Evolutionary conservation across 2,797 vertebrate genomes (phyloP).

Genomic region (Cyclopterus lumpus): DNA sequence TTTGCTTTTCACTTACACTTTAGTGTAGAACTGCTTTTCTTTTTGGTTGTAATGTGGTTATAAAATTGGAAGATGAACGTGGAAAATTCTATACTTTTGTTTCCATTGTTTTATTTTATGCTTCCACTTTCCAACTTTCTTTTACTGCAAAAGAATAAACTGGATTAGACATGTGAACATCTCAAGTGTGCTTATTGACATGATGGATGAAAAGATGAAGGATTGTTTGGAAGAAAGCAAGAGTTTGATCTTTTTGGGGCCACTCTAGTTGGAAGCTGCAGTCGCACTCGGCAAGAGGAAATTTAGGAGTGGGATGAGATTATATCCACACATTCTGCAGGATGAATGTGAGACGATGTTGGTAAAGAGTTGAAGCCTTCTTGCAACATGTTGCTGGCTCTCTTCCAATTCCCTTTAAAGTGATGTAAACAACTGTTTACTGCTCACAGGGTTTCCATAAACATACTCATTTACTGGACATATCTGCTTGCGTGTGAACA

Average conservation of each 20-base stretch:
- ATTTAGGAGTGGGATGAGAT: not conserved
- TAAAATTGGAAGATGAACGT: constrained; percentile 74
- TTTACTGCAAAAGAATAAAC: constrained; percentile 86
- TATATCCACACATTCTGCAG: not conserved
- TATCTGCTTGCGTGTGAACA: constrained; percentile 37
- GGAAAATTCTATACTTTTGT: constrained; percentile 74
- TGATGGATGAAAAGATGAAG: not conserved
- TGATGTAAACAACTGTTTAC: constrained; percentile 56
- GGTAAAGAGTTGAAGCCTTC: not conserved
- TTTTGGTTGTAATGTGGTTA: constrained; percentile 76
- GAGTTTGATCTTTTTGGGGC: not conserved
- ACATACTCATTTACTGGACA: constrained; percentile 55
- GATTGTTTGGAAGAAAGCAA: not conserved
- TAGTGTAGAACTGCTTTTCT: constrained; percentile 74
- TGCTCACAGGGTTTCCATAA: constrained; percentile 50
- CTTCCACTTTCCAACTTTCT: constrained; percentile 68
- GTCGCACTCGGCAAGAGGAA: not conserved
- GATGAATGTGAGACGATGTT: not conserved
- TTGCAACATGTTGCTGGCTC: constrained; percentile 24
- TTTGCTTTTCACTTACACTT: constrained; percentile 79
- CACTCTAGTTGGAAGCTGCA: not conserved
- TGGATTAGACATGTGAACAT: constrained; percentile 78
- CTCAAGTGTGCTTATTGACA: constrained; percentile 54
- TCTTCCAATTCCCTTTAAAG: constrained; percentile 36
- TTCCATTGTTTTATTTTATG: constrained; percentile 73